Conservation (phyloP, 2,113 vertebrate species). For the Rhinogobius similis region DNA sequence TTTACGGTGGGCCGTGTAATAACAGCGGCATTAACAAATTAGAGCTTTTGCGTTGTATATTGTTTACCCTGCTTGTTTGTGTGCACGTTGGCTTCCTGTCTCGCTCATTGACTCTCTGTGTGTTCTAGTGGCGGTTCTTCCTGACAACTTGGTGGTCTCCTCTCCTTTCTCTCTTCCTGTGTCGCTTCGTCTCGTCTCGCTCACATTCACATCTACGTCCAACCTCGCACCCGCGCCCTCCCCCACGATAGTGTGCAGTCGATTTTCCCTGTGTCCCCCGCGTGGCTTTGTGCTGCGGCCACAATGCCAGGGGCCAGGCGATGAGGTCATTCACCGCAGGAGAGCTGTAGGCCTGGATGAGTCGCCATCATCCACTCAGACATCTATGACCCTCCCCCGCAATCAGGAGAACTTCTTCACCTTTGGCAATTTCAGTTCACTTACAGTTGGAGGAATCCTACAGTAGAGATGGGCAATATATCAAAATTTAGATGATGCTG, state of each 20-base stretch:
- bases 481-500: too few species aligned
- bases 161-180: conserved; percentile 41
- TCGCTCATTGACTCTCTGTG: conserved; percentile 32
- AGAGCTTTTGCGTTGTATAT: conserved; percentile 31
- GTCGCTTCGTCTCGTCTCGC: conserved; percentile 33
- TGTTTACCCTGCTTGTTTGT: conserved; percentile 41
- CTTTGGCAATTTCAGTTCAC: background rate
- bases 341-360: conserved; percentile 74
- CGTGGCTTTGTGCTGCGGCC: conserved; percentile 71
- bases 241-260: conserved; percentile 57
- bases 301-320: conserved; percentile 73
- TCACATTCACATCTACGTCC: conserved; percentile 54
- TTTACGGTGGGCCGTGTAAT: conserved; percentile 34
- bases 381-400: conserved; percentile 44
- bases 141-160: conserved; percentile 51
- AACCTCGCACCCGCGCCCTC: conserved; percentile 52
- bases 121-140: conserved; percentile 49
- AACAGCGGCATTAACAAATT: conserved; percentile 24
- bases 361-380: conserved; percentile 55
- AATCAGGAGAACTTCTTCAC: background rate
- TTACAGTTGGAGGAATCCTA: background rate
- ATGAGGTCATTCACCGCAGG: conserved; percentile 76
- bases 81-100: conserved; percentile 45
- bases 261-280: conserved; percentile 58
- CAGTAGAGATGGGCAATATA: background rate